A percentile compares a stretch with the other conserved stretches of the same genome.
Conservation (phyloP, 2,888 invertebrate genomes). For the Uloborus plumipes region DNA sequence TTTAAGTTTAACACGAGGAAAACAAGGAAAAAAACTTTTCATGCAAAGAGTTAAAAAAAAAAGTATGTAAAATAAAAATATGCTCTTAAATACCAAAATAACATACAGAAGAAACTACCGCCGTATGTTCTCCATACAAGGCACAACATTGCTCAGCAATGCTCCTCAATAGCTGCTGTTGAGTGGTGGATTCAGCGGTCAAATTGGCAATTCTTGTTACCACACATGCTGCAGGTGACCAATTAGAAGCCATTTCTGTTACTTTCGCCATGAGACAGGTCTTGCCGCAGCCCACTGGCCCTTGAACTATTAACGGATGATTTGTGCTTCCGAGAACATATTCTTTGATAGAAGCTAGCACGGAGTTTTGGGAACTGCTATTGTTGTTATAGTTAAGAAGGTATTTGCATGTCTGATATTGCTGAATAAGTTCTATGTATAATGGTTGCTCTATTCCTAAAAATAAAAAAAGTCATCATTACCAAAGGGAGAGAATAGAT, state of each 20-base stretch:
- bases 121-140: slow-evolving; percentile 77
- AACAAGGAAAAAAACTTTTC: too few species aligned
- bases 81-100: background rate
- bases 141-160: slow-evolving; percentile 77
- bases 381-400: slow-evolving; percentile 75
- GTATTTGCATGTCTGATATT: slow-evolving; percentile 81
- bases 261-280: slow-evolving; percentile 83
- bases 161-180: slow-evolving; percentile 74
- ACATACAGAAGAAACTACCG: slow-evolving; percentile 71
- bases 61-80: too few species aligned
- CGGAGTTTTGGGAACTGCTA: slow-evolving; percentile 80
- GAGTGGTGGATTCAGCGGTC: slow-evolving; percentile 78
- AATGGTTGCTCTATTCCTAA: slow-evolving; percentile 75
- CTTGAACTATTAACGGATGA: slow-evolving; percentile 81
- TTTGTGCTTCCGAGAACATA: slow-evolving; percentile 73
- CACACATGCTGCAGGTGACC: slow-evolving; percentile 70
- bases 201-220: slow-evolving; percentile 73
- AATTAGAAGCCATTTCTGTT: slow-evolving; percentile 79
- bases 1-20: too few species aligned
- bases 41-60: too few species aligned
- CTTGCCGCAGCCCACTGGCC: slow-evolving; percentile 86
- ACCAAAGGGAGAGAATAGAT: too few species aligned
- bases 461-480: background rate
- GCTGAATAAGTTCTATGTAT: slow-evolving; percentile 81
- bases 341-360: slow-evolving; percentile 79